A percentile compares a stretch with the other conserved stretches of the same genome.
Evolutionary conservation across 92 coral and sea anemone species (phyloP).

Genomic region (Palythoa heliodiscus): DNA sequence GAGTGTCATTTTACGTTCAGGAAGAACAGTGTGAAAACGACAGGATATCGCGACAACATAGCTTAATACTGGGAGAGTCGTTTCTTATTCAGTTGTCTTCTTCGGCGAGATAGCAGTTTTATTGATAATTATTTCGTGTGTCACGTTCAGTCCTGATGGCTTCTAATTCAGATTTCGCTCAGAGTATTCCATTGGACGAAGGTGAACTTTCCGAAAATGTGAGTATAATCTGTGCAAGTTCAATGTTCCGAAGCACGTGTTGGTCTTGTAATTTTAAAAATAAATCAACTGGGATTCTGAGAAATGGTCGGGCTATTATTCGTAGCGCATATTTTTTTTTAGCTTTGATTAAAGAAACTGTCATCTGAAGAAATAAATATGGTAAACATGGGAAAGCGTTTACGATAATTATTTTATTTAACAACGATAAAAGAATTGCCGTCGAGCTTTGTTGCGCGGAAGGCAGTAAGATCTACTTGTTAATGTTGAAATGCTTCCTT

Average conservation of each 20-base stretch:
- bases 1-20: conserved; percentile 11
- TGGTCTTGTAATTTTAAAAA: neutral
- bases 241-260: conserved; percentile 9
- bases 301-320: neutral
- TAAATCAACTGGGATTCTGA: neutral
- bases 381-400: conserved; percentile 2
- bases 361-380: conserved; percentile 1
- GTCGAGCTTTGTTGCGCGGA: neutral
- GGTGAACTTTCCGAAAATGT: conserved; percentile 10
- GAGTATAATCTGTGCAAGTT: neutral
- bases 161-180: conserved; percentile 1
- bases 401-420: neutral
- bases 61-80: conserved; percentile 1
- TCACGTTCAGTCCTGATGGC: conserved; percentile 19
- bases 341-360: neutral
- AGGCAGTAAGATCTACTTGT: neutral
- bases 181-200: conserved; percentile 10
- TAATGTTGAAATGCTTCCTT: neutral
- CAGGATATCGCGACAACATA: conserved; percentile 11
- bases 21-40: conserved; percentile 2
- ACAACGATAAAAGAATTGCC: neutral
- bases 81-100: conserved; percentile 2
- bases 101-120: conserved; percentile 1
- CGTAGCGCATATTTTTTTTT: neutral
- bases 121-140: neutral